phyloP scores from a whole-genome alignment of 2,113 vertebrate species.

The Quiscalus mexicanus region DNA sequence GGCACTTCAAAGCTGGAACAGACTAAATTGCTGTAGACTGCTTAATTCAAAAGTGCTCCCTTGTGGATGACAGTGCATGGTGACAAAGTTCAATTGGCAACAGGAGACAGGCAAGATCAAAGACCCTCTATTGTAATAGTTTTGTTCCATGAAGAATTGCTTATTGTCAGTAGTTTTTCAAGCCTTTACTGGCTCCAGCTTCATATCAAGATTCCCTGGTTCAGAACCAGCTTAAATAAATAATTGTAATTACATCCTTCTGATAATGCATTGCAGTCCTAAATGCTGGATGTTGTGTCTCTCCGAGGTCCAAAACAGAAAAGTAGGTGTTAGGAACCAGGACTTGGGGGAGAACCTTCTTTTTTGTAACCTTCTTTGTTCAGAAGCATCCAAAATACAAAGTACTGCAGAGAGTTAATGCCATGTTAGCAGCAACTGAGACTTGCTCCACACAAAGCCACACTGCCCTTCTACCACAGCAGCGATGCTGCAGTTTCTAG shows the following conservation, averaged over 20 bases:
- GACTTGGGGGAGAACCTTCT: not conserved
- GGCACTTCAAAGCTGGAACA: constrained; percentile 93
- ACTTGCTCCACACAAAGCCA: constrained; percentile 3
- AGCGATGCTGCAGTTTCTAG: not conserved
- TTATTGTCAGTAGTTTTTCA: constrained; percentile 90
- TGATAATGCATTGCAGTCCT: constrained; percentile 13
- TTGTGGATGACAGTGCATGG: constrained; percentile 90
- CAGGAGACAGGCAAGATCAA: constrained; percentile 91
- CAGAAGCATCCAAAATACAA: not conserved
- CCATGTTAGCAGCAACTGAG: not conserved
- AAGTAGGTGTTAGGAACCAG: not conserved
- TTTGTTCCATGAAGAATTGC: constrained; percentile 98
- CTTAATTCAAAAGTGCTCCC: constrained; percentile 96
- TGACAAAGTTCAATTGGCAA: constrained; percentile 97
- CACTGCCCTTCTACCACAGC: not conserved
- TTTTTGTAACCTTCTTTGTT: not conserved
- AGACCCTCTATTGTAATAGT: constrained; percentile 91
- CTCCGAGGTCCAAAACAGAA: not conserved
- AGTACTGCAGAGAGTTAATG: not conserved
- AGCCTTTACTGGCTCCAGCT: constrained; percentile 86
- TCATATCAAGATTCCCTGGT: constrained; percentile 80
- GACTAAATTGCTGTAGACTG: constrained; percentile 94
- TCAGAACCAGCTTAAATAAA: constrained; percentile 70
- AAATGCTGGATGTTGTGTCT: constrained; percentile 1
- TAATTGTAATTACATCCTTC: constrained; percentile 60